Base-by-base conservation (phyloP, 2,888 invertebrate species). In the Papilio demoleus region DNA sequence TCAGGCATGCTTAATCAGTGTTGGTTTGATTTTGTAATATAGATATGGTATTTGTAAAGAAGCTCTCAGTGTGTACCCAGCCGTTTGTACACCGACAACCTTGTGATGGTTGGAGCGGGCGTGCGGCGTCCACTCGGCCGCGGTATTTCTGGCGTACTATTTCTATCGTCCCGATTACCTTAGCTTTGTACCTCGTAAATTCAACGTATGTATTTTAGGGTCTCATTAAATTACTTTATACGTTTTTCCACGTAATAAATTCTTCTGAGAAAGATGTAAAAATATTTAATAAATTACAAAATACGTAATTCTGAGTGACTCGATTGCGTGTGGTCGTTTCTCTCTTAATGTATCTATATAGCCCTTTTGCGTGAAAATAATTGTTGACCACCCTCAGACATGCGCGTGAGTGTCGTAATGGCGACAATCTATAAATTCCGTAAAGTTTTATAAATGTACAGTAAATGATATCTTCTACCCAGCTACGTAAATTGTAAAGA, bases 181-280 rank as follows among this genome's bases (percentile, higher is more conserved):
- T 63, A 58, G 58, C 47, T 60, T 66, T 60, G 59, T 59, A 22
- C 42, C 27, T 63, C 63, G 67, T 68, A 58, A 68, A 63, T 47
- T 36, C 42, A 34, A 24, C 12, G 62, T 47, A 8, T 34, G 67
- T 63, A 36, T 68, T 68, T 68, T 68, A 63, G 58, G 63, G 62
- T 63, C 56, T 24, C 63, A 58, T 68, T 68, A 68, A 68, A 68
- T 58, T 63, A 17, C 36, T 63, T 63, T 63, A 63, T 58, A 45
- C 40, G 42, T 42, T 67, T 53, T 56, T 67, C 19, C 53, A 62
- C 45, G 67, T n/a, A n/a, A 56, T 67, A 53, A 62, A 53, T 56
- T 62, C 47, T 62, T 67, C 36, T 22, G 4, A 17, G 42, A 22
- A 17, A 42, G 17, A 42, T 17, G 17, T 5, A 17, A 5, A 40